Conservation (phyloP, 2,888 invertebrate genomes). For the Gisinianus flammeolus region DNA sequence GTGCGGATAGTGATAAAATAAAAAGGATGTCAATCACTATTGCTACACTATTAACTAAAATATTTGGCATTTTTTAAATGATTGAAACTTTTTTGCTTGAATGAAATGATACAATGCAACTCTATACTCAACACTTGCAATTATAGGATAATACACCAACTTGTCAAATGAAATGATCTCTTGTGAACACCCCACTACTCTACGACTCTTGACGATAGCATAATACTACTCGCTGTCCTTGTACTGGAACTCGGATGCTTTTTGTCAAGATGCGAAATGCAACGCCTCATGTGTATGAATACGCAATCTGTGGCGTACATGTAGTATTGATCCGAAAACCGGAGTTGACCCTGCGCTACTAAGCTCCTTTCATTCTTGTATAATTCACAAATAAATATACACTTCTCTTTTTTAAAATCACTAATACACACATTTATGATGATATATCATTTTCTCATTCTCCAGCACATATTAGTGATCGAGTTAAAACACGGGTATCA, state of each 20-base stretch:
- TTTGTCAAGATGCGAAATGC: not conserved
- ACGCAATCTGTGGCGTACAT: conserved; percentile 6
- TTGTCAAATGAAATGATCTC: no score
- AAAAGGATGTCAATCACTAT: not conserved
- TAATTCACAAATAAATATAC: not conserved
- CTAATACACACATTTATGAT: not conserved
- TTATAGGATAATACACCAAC: no score
- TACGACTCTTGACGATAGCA: no score
- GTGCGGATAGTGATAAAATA: not conserved
- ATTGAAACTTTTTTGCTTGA: not conserved
- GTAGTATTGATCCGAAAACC: conserved; percentile 12
- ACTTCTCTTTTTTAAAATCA: not conserved
- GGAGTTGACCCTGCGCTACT: conserved; percentile 2
- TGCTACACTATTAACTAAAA: not conserved
- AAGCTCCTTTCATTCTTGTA: not conserved
- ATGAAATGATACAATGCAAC: not conserved
- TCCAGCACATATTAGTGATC: not conserved
- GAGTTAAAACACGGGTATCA: no score
- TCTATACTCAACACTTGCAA: no score
- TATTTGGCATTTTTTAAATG: not conserved
- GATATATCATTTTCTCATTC: not conserved
- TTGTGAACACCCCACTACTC: no score
- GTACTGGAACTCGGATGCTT: no score
- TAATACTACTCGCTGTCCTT: not conserved
- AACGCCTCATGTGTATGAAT: not conserved